Conservation (phyloP, 1,140 invertebrate species). For the Armadillidium nasatum region DNA sequence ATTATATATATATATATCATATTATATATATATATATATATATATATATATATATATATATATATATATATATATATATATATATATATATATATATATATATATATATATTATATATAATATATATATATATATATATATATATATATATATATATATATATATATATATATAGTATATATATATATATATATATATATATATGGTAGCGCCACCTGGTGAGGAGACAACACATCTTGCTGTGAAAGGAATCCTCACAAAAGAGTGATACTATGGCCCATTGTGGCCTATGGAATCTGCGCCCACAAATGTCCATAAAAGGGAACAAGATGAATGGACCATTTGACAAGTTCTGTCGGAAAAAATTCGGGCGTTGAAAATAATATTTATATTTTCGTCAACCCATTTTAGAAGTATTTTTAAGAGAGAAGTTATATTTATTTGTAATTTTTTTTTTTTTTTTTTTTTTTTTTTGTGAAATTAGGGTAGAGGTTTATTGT, state of each 20-base stretch:
- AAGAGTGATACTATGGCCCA: background rate
- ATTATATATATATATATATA: no score
- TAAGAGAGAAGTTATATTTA: background rate
- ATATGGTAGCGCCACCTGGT: background rate
- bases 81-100: no score
- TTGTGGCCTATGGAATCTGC: background rate
- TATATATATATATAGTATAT: no score
- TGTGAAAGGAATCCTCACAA: background rate
- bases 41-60: no score
- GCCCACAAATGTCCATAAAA: background rate
- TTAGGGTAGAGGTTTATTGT: background rate
- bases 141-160: no score
- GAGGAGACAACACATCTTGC: background rate
- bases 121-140: no score
- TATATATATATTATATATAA: no score
- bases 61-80: no score
- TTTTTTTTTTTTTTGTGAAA: no score
- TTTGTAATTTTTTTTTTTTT: background rate
- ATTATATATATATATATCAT: no score
- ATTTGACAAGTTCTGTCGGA: background rate
- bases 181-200: no score
- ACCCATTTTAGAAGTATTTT: background rate
- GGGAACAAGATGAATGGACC: background rate
- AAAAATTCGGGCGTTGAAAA: background rate
- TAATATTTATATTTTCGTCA: background rate